Evolutionary conservation across 2,888 invertebrate species (phyloP).

Genomic region (Parnassius glacialis): DNA sequence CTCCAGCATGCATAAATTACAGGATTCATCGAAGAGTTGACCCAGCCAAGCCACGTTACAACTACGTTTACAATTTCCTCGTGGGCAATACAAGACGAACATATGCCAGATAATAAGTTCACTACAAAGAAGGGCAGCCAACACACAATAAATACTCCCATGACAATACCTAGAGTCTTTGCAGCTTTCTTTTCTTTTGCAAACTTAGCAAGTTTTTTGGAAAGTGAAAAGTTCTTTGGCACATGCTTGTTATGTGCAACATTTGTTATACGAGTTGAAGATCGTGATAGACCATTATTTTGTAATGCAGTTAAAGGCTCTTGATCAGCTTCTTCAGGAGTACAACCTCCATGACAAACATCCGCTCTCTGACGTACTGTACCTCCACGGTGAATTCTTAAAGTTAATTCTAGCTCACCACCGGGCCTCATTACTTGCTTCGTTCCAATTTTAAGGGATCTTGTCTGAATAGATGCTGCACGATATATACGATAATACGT

Average conservation of each 20-base stretch:
- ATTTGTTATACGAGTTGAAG: constrained; percentile 84
- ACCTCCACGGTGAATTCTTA: constrained; percentile 96
- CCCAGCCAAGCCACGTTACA: constrained; percentile 97
- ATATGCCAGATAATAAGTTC: constrained; percentile 94
- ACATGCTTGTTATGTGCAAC: constrained; percentile 83
- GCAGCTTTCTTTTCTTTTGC: constrained; percentile 99
- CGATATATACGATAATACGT: constrained; percentile 98
- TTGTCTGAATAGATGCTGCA: constrained; percentile 95
- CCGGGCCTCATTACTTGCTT: constrained; percentile 93
- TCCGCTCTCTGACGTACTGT: constrained; percentile 83
- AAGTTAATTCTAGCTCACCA: constrained; percentile 92
- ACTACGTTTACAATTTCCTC: constrained; percentile 93
- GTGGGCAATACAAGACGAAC: constrained; percentile 91
- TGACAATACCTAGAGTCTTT: constrained; percentile 97
- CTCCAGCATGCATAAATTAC: constrained; percentile 99
- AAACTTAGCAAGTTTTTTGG: constrained; percentile 95
- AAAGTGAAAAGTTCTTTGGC: constrained; percentile 94
- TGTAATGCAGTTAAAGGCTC: constrained; percentile 89
- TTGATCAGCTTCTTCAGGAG: constrained; percentile 84
- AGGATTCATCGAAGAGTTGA: constrained; percentile 97
- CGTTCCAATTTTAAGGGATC: constrained; percentile 93
- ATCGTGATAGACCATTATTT: constrained; percentile 88
- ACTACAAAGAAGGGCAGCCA: constrained; percentile 99
- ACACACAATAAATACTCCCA: constrained; percentile 98
- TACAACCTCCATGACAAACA: constrained; percentile 79